Evolutionary conservation across 2,797 vertebrate genomes (phyloP), one percentile per base, ranked within the genome.

Genomic region (Chromis chromis): DNA sequence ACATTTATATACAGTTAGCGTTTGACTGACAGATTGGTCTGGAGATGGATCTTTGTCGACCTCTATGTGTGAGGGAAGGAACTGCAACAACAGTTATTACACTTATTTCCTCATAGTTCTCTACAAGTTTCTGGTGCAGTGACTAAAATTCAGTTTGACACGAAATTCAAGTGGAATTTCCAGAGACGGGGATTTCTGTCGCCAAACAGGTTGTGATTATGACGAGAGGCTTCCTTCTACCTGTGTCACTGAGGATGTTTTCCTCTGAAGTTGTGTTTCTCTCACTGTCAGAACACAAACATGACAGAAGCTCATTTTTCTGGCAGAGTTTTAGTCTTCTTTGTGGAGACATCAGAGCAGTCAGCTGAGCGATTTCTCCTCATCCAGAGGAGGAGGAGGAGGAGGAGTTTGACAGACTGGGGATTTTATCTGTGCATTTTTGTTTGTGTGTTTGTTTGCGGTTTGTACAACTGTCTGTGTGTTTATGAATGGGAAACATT

Each of bases 401-500:
- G 85, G 88, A 85, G 85, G 88, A 78, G 79, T 86, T 66, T 46
- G 28, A 24, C 65, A 76, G 69, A 25, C 72, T 1, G 39, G 42
- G 64, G 76, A 64, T 83, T 82, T 89, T 87, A 89, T 91, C 85
- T 74, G 70, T 77, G 78, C 74, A 80, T 85, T 84, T 83, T 77
- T 80, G 65, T 81, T 62, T 55, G 68, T 53, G 40, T 80, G 39
- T 77, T 71, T 86, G 71, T 76, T 70, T 66, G 82, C 58, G 58
- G 21, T 53, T 58, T 72, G 68, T 73, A 50, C 25, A 33, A 13
- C 44, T 46, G 49, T 65, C 46, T 74, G 74, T 78, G 74, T 79
- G 73, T 81, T 79, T 65, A 65, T 52, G 59, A 49, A 61, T 64
- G 74, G 64, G 79, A 84, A 85, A 74, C 64, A 87, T 83, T 88